phyloP scores from a whole-genome alignment of 1,140 invertebrate species.

The Triops cancriformis region DNA sequence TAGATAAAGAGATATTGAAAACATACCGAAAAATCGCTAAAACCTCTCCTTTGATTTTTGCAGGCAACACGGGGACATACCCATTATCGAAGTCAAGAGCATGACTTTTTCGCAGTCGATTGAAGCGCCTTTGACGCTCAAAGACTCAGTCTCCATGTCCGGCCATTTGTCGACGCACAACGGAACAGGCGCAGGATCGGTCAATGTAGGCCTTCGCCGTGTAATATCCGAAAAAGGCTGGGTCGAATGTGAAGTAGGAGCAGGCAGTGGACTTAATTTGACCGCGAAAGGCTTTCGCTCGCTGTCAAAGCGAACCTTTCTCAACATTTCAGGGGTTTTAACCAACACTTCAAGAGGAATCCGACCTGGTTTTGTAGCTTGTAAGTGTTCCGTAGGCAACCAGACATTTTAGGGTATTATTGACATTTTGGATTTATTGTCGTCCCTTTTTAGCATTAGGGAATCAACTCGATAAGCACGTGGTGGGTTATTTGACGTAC shows the following conservation, averaged over 20 bases:
- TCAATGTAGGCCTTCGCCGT: constrained; percentile 63
- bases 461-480: constrained; percentile 72
- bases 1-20: constrained; percentile 15
- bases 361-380: constrained; percentile 57
- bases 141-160: constrained; percentile 69
- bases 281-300: constrained; percentile 64
- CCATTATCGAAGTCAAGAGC: constrained; percentile 75
- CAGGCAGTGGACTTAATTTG: constrained; percentile 65
- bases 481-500: constrained; percentile 77
- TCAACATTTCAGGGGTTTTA: constrained; percentile 57
- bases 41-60: constrained; percentile 34
- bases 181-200: constrained; percentile 66
- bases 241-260: constrained; percentile 68
- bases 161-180: constrained; percentile 76
- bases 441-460: constrained; percentile 54
- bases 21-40: constrained; percentile 22
- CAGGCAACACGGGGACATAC: constrained; percentile 50
- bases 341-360: constrained; percentile 62
- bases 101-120: constrained; percentile 88
- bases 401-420: constrained; percentile 27
- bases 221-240: constrained; percentile 71
- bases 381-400: constrained; percentile 42
- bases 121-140: constrained; percentile 77
- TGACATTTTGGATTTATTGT: constrained; percentile 32
- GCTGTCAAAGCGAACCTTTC: constrained; percentile 58